These are phyloP conservation scores for Siphamia tubifer DNA, from an alignment of 2,113 vertebrate species.

Conservation along the genomic window DNA sequence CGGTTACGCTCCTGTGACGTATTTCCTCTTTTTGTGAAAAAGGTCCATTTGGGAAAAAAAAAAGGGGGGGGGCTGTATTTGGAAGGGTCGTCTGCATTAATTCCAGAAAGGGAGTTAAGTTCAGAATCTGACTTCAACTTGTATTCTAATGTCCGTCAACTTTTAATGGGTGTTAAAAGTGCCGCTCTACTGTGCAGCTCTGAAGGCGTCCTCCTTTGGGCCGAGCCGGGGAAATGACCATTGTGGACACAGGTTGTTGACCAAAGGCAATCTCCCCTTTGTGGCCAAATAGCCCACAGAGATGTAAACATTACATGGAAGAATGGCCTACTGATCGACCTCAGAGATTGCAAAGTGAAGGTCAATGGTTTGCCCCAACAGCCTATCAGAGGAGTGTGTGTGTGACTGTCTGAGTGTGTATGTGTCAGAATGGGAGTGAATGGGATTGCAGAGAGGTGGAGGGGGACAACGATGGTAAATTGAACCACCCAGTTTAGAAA, in stretches of 20 bases:
- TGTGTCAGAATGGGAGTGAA: conserved; percentile 4
- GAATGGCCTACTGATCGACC: conserved; percentile 75
- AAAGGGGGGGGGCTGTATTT: too few relatives aligned
- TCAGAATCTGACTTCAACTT: conserved; percentile 1
- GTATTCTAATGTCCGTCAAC: conserved; percentile 6
- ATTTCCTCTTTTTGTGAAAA: too few relatives aligned
- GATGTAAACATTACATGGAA: conserved; percentile 79
- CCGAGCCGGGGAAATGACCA: conserved; percentile 34
- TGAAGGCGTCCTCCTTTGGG: conserved; percentile 22
- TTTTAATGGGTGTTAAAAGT: conserved; percentile 27
- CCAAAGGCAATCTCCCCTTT: conserved; percentile 66
- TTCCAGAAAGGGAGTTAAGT: background rate
- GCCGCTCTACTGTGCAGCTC: background rate
- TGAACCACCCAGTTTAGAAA: conserved; percentile 66
- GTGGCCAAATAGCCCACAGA: conserved; percentile 72
- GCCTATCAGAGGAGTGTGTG: conserved; percentile 52
- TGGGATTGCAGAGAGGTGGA: conserved; percentile 7
- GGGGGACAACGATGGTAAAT: conserved; percentile 53
- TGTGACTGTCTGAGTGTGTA: conserved; percentile 8
- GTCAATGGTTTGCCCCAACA: conserved; percentile 70
- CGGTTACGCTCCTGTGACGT: too few relatives aligned
- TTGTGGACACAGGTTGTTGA: conserved; percentile 68
- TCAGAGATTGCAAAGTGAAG: conserved; percentile 75
- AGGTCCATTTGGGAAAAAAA: too few relatives aligned
- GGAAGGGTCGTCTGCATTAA: too few relatives aligned